Evolutionary conservation across 2,888 invertebrate genomes (phyloP), one percentile per base, ranked within the genome.

Genomic region (Eristalis intricaria): DNA sequence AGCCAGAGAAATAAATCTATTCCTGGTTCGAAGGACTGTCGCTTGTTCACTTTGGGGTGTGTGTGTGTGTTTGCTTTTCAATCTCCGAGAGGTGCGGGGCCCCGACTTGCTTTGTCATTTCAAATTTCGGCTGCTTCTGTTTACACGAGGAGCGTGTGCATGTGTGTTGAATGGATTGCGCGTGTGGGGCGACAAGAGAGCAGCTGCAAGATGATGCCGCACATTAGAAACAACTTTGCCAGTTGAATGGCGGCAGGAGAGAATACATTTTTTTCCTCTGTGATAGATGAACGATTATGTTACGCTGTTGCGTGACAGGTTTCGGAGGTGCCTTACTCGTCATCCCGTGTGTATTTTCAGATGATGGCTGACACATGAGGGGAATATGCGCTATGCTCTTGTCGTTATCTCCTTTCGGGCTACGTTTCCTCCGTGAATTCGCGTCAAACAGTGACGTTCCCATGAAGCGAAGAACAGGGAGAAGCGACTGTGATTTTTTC

Each of bases 1-100:
- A 1, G 50, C 50, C 50, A 68, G 61, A 68, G 22, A 65, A 74
- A 80, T 68, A 65, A 81, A 81, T 81, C 81, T 75, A 81, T 81
- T 80, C 79, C 80, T 73, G 80, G 73, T 74, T 70, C n/a, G 40
- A 50, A 75, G 70, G 29, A 84, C 35, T 64, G 35, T 65, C 32
- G 32, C 64, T 73, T 61, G 38, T 38, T 58, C 32, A 32, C n/a
- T n/a, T 38, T 73, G 40, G 43, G 76, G 60, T 23, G 60, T 50
- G 50, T 19, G 19, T n/a, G 4, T 15, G 15, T n/a, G 4, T 43
- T 43, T 43, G 0, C 19, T 43, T 43, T n/a, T 50, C 13, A 60
- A 40, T 75, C 65, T 64, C 22, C 0, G 32, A 15, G 63, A 22
- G 58, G 29, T 61, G 61, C 32, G 26, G 13, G 63, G 32, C 15